Percentiles rank a stretch among this genome's conserved stretches.
phyloP scores from a whole-genome alignment of 2,888 invertebrate species.

The Steromphala cineraria region DNA sequence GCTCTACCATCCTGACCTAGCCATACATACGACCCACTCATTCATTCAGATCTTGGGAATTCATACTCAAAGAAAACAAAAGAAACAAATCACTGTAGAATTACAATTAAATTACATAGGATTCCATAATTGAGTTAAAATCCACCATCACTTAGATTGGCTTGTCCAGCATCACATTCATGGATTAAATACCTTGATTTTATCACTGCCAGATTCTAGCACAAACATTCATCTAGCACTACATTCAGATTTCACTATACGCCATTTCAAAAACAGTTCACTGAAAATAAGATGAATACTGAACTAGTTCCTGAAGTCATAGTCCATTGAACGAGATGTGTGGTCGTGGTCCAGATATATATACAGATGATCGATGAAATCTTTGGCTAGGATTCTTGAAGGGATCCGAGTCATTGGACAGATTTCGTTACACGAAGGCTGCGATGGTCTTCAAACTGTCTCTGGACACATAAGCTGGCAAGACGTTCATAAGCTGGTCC shows the following conservation, averaged over 20 bases:
- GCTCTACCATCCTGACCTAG: conserved; percentile 21
- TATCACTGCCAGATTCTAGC: conserved; percentile 13
- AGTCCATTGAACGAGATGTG: conserved; percentile 51
- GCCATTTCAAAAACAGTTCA: background rate
- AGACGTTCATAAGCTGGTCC: conserved; percentile 50
- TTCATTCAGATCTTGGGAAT: conserved; percentile 18
- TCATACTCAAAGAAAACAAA: conserved; percentile 9
- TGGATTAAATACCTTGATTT: background rate
- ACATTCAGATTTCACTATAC: conserved; percentile 5
- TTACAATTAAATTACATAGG: conserved; percentile 15
- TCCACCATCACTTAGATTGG: conserved; percentile 19
- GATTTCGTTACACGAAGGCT: conserved; percentile 44
- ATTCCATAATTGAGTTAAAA: conserved; percentile 1
- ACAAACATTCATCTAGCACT: conserved; percentile 21
- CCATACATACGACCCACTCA: conserved; percentile 3
- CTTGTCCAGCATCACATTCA: conserved; percentile 21
- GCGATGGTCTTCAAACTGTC: conserved; percentile 37
- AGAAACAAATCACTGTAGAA: conserved; percentile 19
- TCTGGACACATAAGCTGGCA: conserved; percentile 17
- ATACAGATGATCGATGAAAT: conserved; percentile 29
- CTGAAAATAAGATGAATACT: conserved; percentile 14
- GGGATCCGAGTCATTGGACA: conserved; percentile 31
- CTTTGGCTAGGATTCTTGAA: conserved; percentile 25
- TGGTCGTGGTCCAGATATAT: conserved; percentile 46
- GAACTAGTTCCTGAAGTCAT: conserved; percentile 45